Evolutionary conservation across 1,140 invertebrate genomes (phyloP).

Genomic region (Pentalonia nigronervosa): DNA sequence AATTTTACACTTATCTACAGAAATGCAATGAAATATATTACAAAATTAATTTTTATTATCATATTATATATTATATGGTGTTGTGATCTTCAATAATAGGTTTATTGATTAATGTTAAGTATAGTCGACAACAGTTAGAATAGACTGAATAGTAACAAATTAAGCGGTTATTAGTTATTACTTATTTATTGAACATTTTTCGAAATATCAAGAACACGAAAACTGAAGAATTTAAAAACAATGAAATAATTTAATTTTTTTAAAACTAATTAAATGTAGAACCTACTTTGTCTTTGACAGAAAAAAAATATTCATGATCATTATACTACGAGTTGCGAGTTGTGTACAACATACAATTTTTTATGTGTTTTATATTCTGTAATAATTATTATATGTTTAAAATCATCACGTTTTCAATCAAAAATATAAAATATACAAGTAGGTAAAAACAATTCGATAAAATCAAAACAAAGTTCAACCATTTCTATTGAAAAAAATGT

Average conservation of each 20-base stretch:
- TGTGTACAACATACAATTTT: no score
- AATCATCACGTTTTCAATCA: background rate
- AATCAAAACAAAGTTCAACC: background rate
- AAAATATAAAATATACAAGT: background rate
- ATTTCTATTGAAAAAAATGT: background rate
- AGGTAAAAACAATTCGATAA: background rate
- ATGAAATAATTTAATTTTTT: background rate
- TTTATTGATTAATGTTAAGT: background rate
- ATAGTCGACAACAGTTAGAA: background rate
- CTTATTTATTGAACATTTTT: background rate
- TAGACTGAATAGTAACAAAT: background rate
- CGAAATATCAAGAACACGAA: background rate
- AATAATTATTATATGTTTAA: background rate
- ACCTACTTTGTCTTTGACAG: background rate
- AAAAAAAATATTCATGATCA: background rate
- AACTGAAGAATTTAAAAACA: background rate
- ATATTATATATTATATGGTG: no score
- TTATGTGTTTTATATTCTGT: background rate
- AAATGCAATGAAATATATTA: no score
- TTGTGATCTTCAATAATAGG: no score
- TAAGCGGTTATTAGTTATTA: no score
- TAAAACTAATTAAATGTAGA: background rate
- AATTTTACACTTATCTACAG: no score
- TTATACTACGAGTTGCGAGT: background rate
- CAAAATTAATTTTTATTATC: no score